Base-by-base conservation (phyloP, 2,113 vertebrate genomes). In the Gymnarchus niloticus region DNA sequence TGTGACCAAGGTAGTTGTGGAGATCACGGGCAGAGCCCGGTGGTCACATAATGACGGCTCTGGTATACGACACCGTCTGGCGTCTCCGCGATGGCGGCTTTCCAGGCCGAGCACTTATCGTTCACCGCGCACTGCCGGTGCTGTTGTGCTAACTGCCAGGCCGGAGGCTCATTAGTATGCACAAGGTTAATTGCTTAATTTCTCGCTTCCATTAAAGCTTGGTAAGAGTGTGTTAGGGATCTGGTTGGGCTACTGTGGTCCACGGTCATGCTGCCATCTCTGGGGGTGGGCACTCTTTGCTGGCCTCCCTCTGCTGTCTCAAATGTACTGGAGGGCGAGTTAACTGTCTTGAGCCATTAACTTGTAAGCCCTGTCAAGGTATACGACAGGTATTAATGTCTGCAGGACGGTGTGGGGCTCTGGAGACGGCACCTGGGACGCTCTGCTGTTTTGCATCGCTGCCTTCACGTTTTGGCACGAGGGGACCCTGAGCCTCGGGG, bases 151-250 rank as follows among this genome's bases (percentile, higher is more conserved):
- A 89, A 88, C 90, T 83, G 44, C 86, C 91, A 86, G 89, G 87
- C 23, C 89, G 89, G 81, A 86, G 86, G 90, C 89, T 91, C 92
- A 91, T 91, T 93, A 89, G 92, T 89, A 91, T 88, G 85, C 92
- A 91, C 90, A 91, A 92, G 92, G 92, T 85, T 93, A 93, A 93
- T 91, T 93, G 93, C 90, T 86, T 25, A 37, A 21, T 86, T 92
- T 91, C 89, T 91, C 86, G 86, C 87, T 91, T 91, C 91, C 89
- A 92, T 92, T 91, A 92, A 92, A 87, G 61, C 10, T 54, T 21
- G 56, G 51, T 54, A 1, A 23, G 48, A 87, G 80, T 77, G 89
- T 90, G 90, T 85, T 88, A 86, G 78, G 83, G 65, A 73, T 83
- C 21, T 3, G 23, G 85, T 56, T 59, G 17, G 77, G 87, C 81